A percentile compares a stretch with the other conserved stretches of the same genome.
Conservation (phyloP, 2,113 vertebrate genomes). For the Vireo altiloquus region DNA sequence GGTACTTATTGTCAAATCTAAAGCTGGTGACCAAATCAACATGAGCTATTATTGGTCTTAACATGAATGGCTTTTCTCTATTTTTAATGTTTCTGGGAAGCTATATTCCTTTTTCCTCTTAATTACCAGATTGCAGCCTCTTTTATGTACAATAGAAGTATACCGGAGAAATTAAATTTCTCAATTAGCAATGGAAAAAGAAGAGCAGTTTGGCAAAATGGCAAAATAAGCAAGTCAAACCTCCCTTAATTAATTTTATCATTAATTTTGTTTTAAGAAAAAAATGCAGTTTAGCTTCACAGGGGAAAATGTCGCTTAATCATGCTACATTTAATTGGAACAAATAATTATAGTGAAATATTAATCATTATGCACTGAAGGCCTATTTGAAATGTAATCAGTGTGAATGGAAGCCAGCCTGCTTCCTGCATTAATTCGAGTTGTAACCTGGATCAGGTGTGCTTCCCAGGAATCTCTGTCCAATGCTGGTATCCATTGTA, state of each 20-base stretch:
- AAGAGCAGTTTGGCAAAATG: background rate
- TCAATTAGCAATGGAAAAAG: background rate
- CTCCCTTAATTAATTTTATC: conserved; percentile 51
- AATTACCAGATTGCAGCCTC: background rate
- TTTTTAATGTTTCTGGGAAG: background rate
- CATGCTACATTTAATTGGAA: conserved; percentile 55
- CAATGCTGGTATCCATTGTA: background rate
- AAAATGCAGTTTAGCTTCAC: background rate
- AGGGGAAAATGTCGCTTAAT: conserved; percentile 39
- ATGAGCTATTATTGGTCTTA: background rate
- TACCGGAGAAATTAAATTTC: conserved; percentile 7
- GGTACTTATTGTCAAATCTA: background rate
- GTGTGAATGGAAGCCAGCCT: background rate
- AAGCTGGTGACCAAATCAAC: background rate
- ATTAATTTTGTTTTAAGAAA: background rate
- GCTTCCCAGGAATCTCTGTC: background rate
- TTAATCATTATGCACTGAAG: conserved; percentile 29
- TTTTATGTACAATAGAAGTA: background rate
- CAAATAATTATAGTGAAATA: conserved; percentile 57
- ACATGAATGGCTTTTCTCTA: background rate
- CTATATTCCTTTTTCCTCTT: background rate
- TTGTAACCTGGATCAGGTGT: background rate
- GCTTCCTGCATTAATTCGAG: background rate
- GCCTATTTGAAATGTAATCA: conserved; percentile 35
- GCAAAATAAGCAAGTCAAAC: conserved; percentile 26